Evolutionary conservation across 2,888 invertebrate species (phyloP).

Genomic region (Melipona beecheii): DNA sequence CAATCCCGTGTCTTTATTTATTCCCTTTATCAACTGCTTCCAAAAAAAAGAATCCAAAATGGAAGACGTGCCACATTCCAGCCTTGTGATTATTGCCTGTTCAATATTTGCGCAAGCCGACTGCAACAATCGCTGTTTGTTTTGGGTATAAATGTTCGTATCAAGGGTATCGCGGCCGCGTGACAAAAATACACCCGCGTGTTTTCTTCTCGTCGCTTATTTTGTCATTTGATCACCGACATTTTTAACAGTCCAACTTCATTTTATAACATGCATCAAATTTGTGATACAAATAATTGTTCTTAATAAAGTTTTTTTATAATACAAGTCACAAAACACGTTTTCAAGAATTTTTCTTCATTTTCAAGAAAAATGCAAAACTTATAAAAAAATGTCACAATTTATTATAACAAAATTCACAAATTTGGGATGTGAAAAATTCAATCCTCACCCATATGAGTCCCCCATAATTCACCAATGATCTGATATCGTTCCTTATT

Average conservation of each 20-base stretch:
- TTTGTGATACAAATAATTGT: too few relatives aligned
- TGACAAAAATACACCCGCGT: slow-evolving; percentile 15
- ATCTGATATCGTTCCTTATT: neutral
- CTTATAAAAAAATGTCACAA: too few relatives aligned
- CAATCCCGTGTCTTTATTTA: slow-evolving; percentile 13
- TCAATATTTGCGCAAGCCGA: slow-evolving; percentile 45
- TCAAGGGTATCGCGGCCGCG: slow-evolving; percentile 10
- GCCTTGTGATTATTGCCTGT: neutral
- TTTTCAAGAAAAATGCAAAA: too few relatives aligned
- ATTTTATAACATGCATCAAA: neutral
- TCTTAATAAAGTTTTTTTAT: too few relatives aligned
- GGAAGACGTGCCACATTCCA: neutral
- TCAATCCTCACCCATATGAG: too few relatives aligned
- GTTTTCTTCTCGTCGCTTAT: neutral
- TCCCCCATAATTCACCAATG: neutral
- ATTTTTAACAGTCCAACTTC: neutral
- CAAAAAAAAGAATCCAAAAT: neutral
- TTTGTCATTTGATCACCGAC: neutral
- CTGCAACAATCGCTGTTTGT: slow-evolving; percentile 30
- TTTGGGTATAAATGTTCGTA: slow-evolving; percentile 4
- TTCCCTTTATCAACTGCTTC: neutral
- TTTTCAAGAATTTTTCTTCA: too few relatives aligned
- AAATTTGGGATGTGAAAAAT: neutral
- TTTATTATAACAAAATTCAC: too few relatives aligned
- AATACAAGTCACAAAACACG: too few relatives aligned